Percentiles rank a stretch among this genome's conserved stretches.
These are phyloP conservation scores for Artibeus jamaicensis DNA, from an alignment of 2,797 vertebrate species.

Conservation along the genomic window DNA sequence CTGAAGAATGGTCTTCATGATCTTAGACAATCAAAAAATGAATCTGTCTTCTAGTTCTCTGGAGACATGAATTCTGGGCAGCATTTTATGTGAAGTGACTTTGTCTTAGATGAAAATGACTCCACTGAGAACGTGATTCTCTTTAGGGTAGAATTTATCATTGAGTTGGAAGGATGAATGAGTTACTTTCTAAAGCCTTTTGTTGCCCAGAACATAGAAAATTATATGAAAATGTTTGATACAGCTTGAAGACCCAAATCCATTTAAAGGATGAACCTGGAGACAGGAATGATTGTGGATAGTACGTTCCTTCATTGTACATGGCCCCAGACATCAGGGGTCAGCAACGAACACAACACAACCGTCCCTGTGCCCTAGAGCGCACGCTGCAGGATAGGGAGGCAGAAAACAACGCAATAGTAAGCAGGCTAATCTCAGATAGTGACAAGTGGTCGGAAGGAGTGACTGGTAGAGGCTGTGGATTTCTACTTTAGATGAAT, in stretches of 20 bases:
- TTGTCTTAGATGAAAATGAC: not conserved
- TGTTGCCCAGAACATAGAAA: not conserved
- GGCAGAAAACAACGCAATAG: not conserved
- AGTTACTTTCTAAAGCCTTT: not conserved
- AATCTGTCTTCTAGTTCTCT: not conserved
- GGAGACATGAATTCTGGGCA: not conserved
- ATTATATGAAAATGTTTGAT: not conserved
- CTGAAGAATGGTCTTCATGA: not conserved
- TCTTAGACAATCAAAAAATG: not conserved
- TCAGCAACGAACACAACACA: not conserved
- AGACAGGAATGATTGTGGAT: not conserved
- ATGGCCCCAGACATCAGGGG: not conserved
- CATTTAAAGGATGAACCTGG: not conserved
- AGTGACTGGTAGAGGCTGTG: not conserved
- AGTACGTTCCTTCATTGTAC: not conserved
- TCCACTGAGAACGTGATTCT: not conserved
- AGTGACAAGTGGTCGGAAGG: not conserved
- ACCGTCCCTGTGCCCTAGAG: not conserved
- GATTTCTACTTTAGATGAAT: not conserved
- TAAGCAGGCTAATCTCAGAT: not conserved
- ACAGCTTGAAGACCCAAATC: not conserved
- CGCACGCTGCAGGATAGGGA: not conserved
- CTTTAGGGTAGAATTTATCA: not conserved
- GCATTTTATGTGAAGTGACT: not conserved
- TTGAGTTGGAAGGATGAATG: not conserved